Percentiles rank a stretch among this genome's conserved stretches.
Evolutionary conservation across 2,113 vertebrate genomes (phyloP).

Genomic region (Thalassoma bifasciatum): DNA sequence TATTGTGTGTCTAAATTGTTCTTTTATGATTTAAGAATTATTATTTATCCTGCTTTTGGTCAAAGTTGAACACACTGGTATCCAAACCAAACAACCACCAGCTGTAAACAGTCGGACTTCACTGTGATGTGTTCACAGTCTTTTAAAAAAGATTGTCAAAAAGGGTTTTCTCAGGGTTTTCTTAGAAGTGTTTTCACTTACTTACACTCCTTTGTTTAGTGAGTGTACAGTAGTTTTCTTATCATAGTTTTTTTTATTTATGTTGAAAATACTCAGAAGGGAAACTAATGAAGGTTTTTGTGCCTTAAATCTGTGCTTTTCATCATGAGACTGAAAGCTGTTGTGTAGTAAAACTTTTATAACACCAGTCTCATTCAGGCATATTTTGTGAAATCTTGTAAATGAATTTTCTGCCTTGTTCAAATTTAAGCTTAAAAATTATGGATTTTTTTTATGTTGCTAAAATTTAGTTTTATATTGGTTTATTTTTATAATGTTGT

Average conservation of each 20-base stretch:
- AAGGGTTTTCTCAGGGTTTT: conserved; percentile 29
- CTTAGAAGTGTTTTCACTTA: background rate
- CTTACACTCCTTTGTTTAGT: background rate
- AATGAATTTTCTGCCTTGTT: too few species aligned
- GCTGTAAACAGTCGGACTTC: background rate
- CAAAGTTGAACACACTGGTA: background rate
- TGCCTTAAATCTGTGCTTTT: conserved; percentile 11
- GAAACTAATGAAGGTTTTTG: background rate
- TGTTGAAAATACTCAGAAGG: background rate
- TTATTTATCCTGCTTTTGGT: too few species aligned
- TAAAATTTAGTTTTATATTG: background rate
- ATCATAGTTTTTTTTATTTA: background rate
- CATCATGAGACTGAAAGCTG: background rate
- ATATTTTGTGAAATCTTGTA: too few species aligned
- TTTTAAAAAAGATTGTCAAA: background rate
- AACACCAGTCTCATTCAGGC: background rate
- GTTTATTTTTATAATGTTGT: background rate
- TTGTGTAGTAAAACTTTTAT: background rate
- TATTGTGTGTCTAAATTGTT: too few species aligned
- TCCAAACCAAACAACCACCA: background rate
- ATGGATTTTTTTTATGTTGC: background rate
- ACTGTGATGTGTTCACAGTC: background rate
- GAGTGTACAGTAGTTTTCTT: background rate
- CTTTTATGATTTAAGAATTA: too few species aligned
- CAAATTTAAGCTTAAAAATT: too few species aligned